Percentiles rank a stretch among this genome's conserved stretches.
These are phyloP conservation scores for Campaea margaritaria DNA, from an alignment of 2,888 invertebrate genomes.

Conservation along the genomic window DNA sequence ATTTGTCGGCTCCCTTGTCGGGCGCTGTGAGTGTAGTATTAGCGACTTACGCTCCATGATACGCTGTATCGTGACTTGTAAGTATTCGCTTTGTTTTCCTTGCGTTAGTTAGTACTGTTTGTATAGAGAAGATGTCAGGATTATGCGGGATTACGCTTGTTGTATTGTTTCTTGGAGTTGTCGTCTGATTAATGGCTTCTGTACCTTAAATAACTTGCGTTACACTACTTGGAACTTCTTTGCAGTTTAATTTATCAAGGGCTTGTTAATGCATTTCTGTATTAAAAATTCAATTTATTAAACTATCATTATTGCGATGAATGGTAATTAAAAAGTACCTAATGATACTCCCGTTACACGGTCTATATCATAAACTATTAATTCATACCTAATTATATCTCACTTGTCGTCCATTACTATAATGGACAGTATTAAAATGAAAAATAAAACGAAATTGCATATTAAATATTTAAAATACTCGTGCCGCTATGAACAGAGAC, in stretches of 20 bases:
- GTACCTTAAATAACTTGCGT: conserved; percentile 11
- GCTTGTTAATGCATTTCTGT: neutral
- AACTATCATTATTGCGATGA: conserved; percentile 2
- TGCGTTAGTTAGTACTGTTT: conserved; percentile 34
- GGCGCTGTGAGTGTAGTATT: conserved; percentile 68
- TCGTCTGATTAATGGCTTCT: conserved; percentile 22
- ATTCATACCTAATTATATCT: conserved; percentile 67
- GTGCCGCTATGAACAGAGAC: conserved; percentile 77
- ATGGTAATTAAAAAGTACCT: conserved; percentile 3
- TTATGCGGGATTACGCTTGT: conserved; percentile 39
- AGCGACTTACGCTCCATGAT: conserved; percentile 72
- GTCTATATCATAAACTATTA: conserved; percentile 59
- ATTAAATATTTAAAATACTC: conserved; percentile 82
- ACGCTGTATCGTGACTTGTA: conserved; percentile 63
- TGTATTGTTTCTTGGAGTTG: conserved; percentile 24
- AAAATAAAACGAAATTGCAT: conserved; percentile 81
- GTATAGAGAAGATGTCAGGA: conserved; percentile 37
- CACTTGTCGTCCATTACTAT: conserved; percentile 69
- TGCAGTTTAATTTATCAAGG: neutral
- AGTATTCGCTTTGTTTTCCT: conserved; percentile 53
- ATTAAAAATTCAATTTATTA: neutral
- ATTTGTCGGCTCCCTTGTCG: conserved; percentile 80
- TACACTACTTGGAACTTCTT: neutral
- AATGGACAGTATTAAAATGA: conserved; percentile 44
- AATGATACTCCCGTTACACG: conserved; percentile 38